Conservation (phyloP, 2,888 invertebrate genomes). For the Pilophorus perplexus region DNA sequence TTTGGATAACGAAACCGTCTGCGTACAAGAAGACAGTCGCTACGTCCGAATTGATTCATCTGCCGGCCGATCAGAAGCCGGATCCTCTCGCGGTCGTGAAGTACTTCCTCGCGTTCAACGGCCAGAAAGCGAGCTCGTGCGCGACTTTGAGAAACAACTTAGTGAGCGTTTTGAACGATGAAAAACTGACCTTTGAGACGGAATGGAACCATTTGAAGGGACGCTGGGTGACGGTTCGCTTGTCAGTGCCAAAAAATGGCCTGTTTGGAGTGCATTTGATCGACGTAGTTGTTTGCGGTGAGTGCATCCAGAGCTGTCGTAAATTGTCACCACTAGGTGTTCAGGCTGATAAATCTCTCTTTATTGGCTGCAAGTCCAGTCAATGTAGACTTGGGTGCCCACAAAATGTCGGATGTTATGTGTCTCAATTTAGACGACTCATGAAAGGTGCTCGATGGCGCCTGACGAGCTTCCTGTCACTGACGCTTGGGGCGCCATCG, state of each 20-base stretch:
- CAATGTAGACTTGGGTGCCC: too few species aligned
- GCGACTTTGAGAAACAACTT: neutral
- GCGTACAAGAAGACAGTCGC: constrained; percentile 22
- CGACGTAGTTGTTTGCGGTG: constrained; percentile 14
- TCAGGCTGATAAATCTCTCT: too few species aligned
- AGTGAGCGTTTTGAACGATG: neutral
- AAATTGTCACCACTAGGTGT: too few species aligned
- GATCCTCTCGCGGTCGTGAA: neutral
- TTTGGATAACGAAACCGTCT: constrained; percentile 31
- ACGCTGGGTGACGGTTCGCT: neutral
- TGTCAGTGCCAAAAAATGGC: constrained; percentile 25
- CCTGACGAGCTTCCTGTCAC: too few species aligned
- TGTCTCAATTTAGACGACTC: too few species aligned
- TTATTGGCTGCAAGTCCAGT: too few species aligned
- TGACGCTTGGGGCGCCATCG: constrained; percentile 6
- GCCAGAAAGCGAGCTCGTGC: neutral
- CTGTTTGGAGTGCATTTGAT: neutral
- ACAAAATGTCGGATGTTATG: too few species aligned
- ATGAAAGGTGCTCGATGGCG: too few species aligned
- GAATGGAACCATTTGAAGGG: neutral
- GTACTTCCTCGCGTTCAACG: neutral
- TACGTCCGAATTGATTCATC: constrained; percentile 2
- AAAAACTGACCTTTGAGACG: too few species aligned
- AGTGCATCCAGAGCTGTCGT: too few species aligned
- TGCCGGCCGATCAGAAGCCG: neutral